Conservation (phyloP, 2,888 invertebrate species). For the Ommatoiulus sabulosus region DNA sequence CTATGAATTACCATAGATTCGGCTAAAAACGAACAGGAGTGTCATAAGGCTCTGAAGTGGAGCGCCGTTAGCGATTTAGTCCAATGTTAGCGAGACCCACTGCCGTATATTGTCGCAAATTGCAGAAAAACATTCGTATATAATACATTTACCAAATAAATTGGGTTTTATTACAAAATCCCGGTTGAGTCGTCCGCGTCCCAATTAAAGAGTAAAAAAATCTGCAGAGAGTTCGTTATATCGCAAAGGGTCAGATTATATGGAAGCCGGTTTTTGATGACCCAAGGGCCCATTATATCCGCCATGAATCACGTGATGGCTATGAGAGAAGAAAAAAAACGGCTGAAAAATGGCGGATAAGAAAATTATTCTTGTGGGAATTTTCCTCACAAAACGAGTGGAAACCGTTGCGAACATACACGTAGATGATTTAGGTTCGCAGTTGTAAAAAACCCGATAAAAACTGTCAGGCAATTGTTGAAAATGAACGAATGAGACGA, state of each 20-base stretch:
- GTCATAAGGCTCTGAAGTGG: not conserved
- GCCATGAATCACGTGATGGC: not conserved
- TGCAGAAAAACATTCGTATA: not conserved
- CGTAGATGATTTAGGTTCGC: not conserved
- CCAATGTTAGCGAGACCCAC: not conserved
- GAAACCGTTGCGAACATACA: not conserved
- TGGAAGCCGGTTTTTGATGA: not conserved
- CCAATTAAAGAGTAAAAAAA: not conserved
- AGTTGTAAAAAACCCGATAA: not conserved
- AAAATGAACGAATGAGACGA: not conserved
- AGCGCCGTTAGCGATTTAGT: not conserved
- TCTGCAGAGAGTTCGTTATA: not conserved
- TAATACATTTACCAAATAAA: slow-evolving; percentile 15
- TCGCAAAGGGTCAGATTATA: slow-evolving; percentile 1
- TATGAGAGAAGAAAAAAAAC: not conserved
- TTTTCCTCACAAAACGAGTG: not conserved
- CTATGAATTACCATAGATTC: too few relatives aligned
- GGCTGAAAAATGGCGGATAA: not conserved
- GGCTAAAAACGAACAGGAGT: too few relatives aligned
- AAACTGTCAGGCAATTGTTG: not conserved
- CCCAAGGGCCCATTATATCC: not conserved
- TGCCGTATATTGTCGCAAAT: not conserved
- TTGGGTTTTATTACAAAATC: slow-evolving; percentile 34
- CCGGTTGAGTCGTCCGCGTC: not conserved
- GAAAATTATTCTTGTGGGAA: not conserved